These are phyloP conservation scores for Catalaphyllia jardinei DNA, from an alignment of 64 coral and sea anemone species.

Conservation along the genomic window DNA sequence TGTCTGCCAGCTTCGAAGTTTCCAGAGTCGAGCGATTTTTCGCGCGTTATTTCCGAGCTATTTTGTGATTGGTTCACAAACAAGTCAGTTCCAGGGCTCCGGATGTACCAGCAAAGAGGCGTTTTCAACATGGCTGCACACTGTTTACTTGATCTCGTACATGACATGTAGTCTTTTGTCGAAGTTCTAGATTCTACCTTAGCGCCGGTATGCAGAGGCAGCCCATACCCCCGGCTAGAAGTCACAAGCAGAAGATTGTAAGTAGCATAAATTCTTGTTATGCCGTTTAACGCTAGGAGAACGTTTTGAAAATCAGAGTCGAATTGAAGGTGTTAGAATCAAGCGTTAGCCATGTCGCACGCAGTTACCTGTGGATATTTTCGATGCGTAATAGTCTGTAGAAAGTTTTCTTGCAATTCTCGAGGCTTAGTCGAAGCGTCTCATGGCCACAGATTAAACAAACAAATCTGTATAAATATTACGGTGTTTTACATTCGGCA, in stretches of 20 bases:
- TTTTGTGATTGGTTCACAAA: background rate
- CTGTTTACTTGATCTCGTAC: background rate
- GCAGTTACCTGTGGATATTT: too few species aligned
- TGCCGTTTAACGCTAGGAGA: background rate
- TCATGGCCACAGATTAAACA: too few species aligned
- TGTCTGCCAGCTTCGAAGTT: too few species aligned
- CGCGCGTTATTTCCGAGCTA: background rate
- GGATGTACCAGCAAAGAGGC: background rate
- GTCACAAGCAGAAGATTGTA: conserved; percentile 64
- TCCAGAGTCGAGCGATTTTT: background rate
- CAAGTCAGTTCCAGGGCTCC: background rate
- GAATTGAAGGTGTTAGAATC: too few species aligned
- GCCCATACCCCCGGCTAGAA: conserved; percentile 58
- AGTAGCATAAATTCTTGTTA: background rate
- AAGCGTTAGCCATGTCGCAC: too few species aligned
- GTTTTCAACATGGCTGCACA: conserved; percentile 12
- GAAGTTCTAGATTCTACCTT: background rate
- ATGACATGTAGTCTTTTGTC: background rate
- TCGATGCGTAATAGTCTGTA: too few species aligned
- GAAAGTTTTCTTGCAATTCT: too few species aligned
- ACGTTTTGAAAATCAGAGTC: background rate
- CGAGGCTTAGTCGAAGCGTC: too few species aligned
- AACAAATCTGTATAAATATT: too few species aligned
- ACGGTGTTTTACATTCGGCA: too few species aligned
- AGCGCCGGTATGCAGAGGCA: conserved; percentile 40